A percentile compares a stretch with the other conserved stretches of the same genome.
These are phyloP conservation scores for Cryptops parisi DNA, from an alignment of 2,888 invertebrate species.

Conservation along the genomic window DNA sequence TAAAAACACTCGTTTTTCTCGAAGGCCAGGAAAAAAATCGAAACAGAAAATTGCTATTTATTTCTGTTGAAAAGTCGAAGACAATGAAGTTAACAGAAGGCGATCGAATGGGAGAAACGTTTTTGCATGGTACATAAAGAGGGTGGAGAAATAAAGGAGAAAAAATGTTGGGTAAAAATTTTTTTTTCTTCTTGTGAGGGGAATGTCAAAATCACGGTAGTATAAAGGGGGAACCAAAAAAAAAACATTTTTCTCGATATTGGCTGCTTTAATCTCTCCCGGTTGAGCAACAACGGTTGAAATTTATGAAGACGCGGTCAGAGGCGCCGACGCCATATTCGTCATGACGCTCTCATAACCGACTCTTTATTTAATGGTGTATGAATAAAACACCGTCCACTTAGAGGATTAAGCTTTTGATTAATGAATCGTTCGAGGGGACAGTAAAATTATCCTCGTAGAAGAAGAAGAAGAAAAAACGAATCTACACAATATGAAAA, in stretches of 20 bases:
- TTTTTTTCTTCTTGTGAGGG: no score
- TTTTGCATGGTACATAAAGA: no score
- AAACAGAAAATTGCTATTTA: no score
- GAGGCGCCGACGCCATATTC: conserved; percentile 2
- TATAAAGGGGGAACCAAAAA: not conserved
- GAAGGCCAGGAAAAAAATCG: no score
- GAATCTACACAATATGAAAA: no score
- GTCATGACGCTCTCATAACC: not conserved
- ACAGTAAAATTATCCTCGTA: not conserved
- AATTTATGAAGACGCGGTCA: conserved; percentile 4
- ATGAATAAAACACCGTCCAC: not conserved
- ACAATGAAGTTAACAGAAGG: not conserved
- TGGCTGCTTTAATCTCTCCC: not conserved
- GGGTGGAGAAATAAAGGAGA: not conserved
- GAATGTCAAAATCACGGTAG: not conserved
- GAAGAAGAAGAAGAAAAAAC: not conserved
- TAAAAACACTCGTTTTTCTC: no score
- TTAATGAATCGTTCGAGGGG: not conserved
- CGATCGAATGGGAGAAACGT: not conserved
- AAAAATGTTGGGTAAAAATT: not conserved
- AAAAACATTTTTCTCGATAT: not conserved
- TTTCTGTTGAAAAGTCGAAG: no score
- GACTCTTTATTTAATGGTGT: not conserved
- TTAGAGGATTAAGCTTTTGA: not conserved
- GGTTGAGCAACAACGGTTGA: not conserved